Evolutionary conservation across 2,797 vertebrate species (phyloP).

Genomic region (Avahi laniger): DNA sequence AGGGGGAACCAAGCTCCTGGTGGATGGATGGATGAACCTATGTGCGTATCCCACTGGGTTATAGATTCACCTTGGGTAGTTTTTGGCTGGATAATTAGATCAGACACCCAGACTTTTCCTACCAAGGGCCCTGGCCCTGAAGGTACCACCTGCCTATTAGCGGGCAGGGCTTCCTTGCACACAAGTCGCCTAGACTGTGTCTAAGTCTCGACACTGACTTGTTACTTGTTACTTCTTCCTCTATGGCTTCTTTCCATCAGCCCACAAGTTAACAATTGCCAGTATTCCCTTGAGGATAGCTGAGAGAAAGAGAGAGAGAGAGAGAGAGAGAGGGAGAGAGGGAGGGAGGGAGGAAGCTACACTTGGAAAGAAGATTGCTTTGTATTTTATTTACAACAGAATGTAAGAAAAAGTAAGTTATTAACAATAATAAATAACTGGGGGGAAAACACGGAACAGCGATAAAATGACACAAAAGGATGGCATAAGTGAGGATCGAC

Average conservation of each 20-base stretch:
- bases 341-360: background rate
- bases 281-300: background rate
- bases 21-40: background rate
- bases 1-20: background rate
- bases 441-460: constrained; percentile 81
- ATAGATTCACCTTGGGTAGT: background rate
- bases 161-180: background rate
- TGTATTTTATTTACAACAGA: constrained; percentile 95
- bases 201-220: fast-evolving
- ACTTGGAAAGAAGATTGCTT: constrained; percentile 88
- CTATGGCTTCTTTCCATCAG: background rate
- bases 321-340: background rate
- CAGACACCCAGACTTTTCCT: background rate
- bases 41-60: background rate
- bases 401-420: constrained; percentile 89
- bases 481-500: constrained; percentile 81
- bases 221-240: background rate
- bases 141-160: background rate
- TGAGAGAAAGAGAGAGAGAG: background rate
- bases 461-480: constrained; percentile 83
- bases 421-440: constrained; percentile 93
- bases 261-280: background rate
- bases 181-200: background rate
- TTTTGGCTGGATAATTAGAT: background rate
- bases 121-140: background rate